phyloP scores from a whole-genome alignment of 2,888 invertebrate species.

The Uropetala carovei region DNA sequence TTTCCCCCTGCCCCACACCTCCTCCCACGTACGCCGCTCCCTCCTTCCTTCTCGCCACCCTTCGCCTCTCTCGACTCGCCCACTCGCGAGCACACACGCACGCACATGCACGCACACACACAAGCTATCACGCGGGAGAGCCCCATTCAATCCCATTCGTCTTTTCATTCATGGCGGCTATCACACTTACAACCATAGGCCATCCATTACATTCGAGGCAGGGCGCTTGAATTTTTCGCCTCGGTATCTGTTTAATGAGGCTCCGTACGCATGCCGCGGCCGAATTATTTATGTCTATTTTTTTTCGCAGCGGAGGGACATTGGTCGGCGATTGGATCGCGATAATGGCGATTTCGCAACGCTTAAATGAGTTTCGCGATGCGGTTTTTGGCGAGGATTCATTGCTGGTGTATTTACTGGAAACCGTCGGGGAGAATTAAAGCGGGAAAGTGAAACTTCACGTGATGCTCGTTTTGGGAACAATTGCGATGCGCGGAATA shows the following conservation, averaged over 20 bases:
- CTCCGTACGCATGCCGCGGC: neutral
- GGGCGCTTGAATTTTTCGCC: neutral
- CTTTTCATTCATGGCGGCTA: conserved; percentile 56
- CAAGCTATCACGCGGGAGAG: neutral
- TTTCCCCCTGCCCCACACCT: no score
- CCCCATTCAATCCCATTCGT: conserved; percentile 44
- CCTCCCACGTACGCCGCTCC: neutral
- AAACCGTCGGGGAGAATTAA: neutral
- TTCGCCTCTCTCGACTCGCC: neutral
- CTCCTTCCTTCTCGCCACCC: neutral
- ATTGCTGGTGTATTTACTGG: neutral
- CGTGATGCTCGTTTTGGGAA: neutral
- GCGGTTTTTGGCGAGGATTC: neutral
- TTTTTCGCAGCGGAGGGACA: neutral
- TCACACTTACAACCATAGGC: neutral
- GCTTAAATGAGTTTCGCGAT: neutral
- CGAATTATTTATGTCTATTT: neutral
- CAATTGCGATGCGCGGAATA: neutral
- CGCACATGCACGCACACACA: neutral
- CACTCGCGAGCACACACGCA: neutral
- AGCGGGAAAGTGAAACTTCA: neutral
- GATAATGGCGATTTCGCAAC: neutral
- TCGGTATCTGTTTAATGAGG: neutral
- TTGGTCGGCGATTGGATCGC: neutral
- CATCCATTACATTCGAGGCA: conserved; percentile 6